Conservation (phyloP, 2,888 invertebrate species). For the Morinoia aosen region DNA sequence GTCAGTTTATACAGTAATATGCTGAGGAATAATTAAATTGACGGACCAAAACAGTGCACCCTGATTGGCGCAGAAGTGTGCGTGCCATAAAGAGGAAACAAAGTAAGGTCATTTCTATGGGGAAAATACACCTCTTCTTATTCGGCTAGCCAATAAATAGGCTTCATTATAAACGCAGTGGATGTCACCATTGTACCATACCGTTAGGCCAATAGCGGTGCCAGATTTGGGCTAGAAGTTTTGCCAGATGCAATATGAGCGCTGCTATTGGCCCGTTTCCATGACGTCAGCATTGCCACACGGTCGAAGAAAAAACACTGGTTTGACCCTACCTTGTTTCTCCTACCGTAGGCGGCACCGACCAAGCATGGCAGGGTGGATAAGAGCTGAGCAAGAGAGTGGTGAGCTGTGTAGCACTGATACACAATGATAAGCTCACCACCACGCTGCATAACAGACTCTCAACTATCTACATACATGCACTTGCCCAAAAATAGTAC, state of each 20-base stretch:
- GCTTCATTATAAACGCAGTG: too few species aligned
- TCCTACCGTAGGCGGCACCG: not conserved
- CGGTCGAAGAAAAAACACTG: too few species aligned
- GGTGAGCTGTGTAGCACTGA: constrained; percentile 34
- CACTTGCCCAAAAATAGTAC: not conserved
- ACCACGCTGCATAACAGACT: not conserved
- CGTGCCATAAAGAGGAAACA: not conserved
- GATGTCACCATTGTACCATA: too few species aligned
- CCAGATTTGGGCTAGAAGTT: too few species aligned
- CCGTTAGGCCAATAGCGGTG: too few species aligned
- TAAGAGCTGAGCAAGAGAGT: constrained; percentile 26
- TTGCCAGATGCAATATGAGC: too few species aligned
- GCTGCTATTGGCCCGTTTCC: too few species aligned
- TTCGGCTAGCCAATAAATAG: too few species aligned
- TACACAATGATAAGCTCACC: constrained; percentile 8
- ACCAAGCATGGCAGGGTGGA: not conserved
- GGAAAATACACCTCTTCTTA: too few species aligned
- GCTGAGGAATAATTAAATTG: not conserved
- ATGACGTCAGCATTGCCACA: too few species aligned
- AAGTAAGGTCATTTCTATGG: too few species aligned
- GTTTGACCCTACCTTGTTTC: too few species aligned
- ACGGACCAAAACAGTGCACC: not conserved
- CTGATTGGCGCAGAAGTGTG: not conserved
- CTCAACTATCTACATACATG: not conserved
- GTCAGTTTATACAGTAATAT: not conserved